These are phyloP conservation scores for Apodemus speciosus DNA, from an alignment of 2,113 vertebrate genomes.

Conservation along the genomic window DNA sequence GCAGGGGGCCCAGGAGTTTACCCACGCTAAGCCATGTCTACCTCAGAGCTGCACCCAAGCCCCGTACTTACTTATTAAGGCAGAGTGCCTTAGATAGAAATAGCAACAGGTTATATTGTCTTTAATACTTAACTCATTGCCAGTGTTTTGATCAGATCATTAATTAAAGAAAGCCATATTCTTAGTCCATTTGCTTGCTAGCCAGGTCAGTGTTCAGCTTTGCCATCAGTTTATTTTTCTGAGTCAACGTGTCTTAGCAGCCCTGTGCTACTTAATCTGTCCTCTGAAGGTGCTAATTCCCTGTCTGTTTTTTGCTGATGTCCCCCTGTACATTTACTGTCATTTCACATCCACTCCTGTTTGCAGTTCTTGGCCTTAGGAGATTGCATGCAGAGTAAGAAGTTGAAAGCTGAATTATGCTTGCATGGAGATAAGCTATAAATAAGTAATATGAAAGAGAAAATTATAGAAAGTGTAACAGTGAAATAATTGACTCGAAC, in stretches of 20 bases:
- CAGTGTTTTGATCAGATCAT: conserved; percentile 2
- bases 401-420: conserved; percentile 58
- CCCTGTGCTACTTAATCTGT: conserved; percentile 71
- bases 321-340: conserved; percentile 69
- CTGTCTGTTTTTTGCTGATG: conserved; percentile 74
- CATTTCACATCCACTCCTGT: conserved; percentile 76
- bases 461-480: conserved; percentile 53
- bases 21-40: background rate
- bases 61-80: background rate
- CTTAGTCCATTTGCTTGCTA: conserved; percentile 49
- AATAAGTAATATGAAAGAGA: conserved; percentile 39
- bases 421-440: conserved; percentile 72
- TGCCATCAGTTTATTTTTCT: conserved; percentile 54
- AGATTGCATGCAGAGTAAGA: conserved; percentile 77
- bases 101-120: conserved; percentile 15
- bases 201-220: conserved; percentile 37
- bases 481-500: conserved; percentile 51
- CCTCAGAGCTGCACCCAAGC: background rate
- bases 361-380: conserved; percentile 72
- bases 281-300: conserved; percentile 77
- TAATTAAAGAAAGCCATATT: conserved; percentile 20
- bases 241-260: conserved; percentile 53
- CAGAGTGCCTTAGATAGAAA: conserved; percentile 55
- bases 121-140: conserved; percentile 1
- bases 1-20: background rate